Evolutionary conservation across 2,113 vertebrate genomes (phyloP), one percentile per base, ranked within the genome.

Genomic region (Blennius ocellaris): DNA sequence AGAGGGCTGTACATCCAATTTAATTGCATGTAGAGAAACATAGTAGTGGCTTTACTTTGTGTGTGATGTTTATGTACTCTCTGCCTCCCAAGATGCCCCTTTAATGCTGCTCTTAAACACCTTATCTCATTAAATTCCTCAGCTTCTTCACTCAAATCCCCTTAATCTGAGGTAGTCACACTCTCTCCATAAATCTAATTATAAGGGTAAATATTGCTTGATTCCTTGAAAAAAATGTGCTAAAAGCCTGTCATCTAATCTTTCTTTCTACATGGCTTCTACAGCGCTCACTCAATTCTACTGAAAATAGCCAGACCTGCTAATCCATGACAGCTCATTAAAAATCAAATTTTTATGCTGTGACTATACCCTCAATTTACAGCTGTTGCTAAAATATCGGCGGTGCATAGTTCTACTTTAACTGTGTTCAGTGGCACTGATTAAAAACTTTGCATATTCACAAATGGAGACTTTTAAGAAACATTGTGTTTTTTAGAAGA

Each of bases 31-130:
- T 14, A 43, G 64, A 62, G 39, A 57, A 51, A n/a, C 49, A 11
- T 16, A 60, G 78, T 52, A 63, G 60, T 15, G 36, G 14, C 39
- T 69, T 82, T 76, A 81, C 83, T 83, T 60, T 76, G 52, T 40
- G 50, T 76, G 41, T 64, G 47, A 78, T 73, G 38, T 79, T 83
- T 59, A 79, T 65, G 78, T 41, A 7, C 69, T 69, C 48, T 48
- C 60, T 73, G 75, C 16, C 37, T 57, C 67, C 76, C 16, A 37
- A 58, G 59, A 41, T 77, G 49, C 11, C 57, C n/a, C 39, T 50
- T 67, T 81, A 57, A 69, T 56, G 17, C 14, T 36, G 49, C 60
- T 41, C 56, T 64, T 78, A 21, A 82, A 70, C 56, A 56, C 45
- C 21, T 63, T 30, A 59, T 84, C 76, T 70, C 50, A 47, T 64